Conservation (phyloP, 2,113 vertebrate genomes). For the Peromyscus polionotus region DNA sequence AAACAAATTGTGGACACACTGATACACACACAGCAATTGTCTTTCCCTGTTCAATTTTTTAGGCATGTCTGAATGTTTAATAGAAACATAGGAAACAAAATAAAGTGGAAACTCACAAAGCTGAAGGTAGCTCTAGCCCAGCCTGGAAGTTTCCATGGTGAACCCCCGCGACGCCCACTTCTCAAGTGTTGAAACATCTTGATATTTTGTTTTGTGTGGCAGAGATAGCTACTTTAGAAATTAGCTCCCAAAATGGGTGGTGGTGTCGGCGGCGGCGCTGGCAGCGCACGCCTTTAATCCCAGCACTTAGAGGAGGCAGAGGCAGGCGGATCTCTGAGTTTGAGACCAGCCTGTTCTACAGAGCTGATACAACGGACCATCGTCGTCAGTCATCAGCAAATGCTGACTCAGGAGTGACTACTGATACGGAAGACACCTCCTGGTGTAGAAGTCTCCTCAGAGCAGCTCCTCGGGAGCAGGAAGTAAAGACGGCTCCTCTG, state of each 20-base stretch:
- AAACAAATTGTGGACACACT: background rate
- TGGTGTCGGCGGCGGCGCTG: too few relatives aligned
- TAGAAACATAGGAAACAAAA: background rate
- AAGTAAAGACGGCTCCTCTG: background rate
- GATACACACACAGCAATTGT: background rate
- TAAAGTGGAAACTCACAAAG: background rate
- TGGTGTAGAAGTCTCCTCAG: rapidly evolving
- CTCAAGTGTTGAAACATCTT: background rate
- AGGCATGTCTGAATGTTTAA: background rate
- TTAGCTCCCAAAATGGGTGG: background rate
- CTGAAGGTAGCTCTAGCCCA: background rate
- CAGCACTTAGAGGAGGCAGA: background rate
- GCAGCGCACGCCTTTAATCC: background rate
- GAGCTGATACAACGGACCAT: background rate
- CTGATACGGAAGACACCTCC: background rate
- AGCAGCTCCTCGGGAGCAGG: background rate
- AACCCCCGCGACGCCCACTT: background rate
- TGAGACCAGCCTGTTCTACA: background rate
- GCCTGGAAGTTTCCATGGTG: background rate
- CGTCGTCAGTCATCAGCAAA: background rate
- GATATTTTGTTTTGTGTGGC: slow-evolving; percentile 41
- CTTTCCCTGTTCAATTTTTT: background rate
- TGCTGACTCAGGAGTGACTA: background rate
- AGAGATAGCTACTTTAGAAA: slow-evolving; percentile 22
- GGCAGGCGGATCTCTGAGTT: background rate